Base-by-base conservation (phyloP, 2,797 vertebrate species). In the Sylvia borin region DNA sequence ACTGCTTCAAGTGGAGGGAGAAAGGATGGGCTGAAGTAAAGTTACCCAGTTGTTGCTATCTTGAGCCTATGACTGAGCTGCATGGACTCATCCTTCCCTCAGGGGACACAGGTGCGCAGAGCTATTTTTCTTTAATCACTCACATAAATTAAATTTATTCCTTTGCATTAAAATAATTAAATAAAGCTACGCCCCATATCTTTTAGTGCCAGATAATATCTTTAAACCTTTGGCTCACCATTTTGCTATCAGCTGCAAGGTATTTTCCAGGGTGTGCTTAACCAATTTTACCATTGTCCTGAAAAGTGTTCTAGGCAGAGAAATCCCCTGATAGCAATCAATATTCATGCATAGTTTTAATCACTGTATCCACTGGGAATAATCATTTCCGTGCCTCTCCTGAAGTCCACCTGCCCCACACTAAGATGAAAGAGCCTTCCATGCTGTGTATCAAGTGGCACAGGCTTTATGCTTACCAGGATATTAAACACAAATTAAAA, bases 101-200 rank as follows among this genome's bases (percentile, higher is more conserved):
- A 9, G 81, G 98, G 97, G 91, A 90, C 97, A 91, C 98, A 98
- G 98, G 98, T 98, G 98, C 85, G 96, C 96, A 90, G 95, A 95
- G 86, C 92, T 97, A 88, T 97, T 97, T 97, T 98, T 97, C 97
- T 98, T 98, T 98, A 98, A 98, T 98, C 97, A 80, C 96, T 97
- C 97, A 88, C 97, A 97, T 98, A 98, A 98, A 98, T 98, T 98
- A 98, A 98, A 91, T 91, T 66, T 97, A 97, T 98, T 97, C 92
- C 93, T 97, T 97, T 96, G 90, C 97, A 96, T 98, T 97, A 96
- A 96, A 98, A 98, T 97, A 97, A 97, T 97, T 96, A 98, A 98
- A 97, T 97, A 96, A 97, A 97, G 93, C 65, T 96, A 97, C 96
- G 16, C 94, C 95, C 97, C 97, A 4, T 94, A 83, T 96, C 92